Evolutionary conservation across 2,113 vertebrate species (phyloP).

Genomic region (Corapipo altera): DNA sequence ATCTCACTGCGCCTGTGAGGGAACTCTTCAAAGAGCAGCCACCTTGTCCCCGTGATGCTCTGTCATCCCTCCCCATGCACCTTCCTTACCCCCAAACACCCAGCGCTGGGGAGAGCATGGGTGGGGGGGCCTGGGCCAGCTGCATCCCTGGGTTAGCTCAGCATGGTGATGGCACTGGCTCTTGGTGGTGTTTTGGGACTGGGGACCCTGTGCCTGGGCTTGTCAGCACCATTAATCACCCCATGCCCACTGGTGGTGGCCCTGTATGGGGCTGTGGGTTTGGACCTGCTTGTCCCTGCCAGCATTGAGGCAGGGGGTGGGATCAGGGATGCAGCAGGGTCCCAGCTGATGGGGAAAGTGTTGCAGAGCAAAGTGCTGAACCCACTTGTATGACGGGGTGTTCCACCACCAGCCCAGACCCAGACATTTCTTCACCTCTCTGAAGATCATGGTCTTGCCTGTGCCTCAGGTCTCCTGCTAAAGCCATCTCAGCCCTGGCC

Average conservation of each 20-base stretch:
- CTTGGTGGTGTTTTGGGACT: background rate
- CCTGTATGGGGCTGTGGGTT: rapidly evolving
- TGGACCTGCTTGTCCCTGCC: background rate
- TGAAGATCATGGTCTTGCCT: background rate
- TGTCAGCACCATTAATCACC: background rate
- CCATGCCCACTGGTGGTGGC: rapidly evolving
- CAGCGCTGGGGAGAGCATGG: rapidly evolving
- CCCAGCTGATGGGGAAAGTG: background rate
- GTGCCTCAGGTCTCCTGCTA: constrained; percentile 14
- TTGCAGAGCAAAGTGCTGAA: background rate
- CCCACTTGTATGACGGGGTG: rapidly evolving
- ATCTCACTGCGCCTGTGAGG: background rate
- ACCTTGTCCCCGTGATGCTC: rapidly evolving
- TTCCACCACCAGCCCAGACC: background rate
- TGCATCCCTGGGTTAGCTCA: background rate
- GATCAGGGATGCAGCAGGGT: background rate
- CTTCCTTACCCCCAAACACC: background rate
- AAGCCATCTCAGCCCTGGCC: constrained; percentile 31
- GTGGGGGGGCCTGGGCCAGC: background rate
- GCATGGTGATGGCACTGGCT: rapidly evolving
- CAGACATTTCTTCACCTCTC: background rate
- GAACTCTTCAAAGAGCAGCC: background rate
- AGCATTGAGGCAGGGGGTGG: rapidly evolving
- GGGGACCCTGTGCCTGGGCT: rapidly evolving
- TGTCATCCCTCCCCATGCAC: rapidly evolving